phyloP scores from a whole-genome alignment of 2,113 vertebrate genomes.

The Crypturellus undulatus region DNA sequence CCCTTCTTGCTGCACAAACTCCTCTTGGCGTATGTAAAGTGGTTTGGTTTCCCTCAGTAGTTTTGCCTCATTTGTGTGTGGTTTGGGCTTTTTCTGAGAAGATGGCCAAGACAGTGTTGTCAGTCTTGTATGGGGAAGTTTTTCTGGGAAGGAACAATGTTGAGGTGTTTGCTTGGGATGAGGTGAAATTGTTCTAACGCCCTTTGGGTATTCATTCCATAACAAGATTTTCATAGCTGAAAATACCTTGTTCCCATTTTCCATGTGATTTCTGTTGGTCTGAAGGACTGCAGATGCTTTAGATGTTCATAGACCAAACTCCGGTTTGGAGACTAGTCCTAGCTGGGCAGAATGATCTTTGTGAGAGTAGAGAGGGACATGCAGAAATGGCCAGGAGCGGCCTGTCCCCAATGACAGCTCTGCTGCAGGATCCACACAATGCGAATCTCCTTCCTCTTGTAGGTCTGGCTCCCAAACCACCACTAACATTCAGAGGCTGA shows the following conservation, averaged over 20 bases:
- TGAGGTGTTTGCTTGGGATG: not conserved
- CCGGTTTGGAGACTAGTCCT: not conserved
- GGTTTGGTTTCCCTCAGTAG: not conserved
- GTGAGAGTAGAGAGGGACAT: not conserved
- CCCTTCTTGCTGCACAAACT: not conserved
- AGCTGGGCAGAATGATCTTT: not conserved
- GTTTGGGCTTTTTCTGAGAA: not conserved
- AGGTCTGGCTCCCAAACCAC: not conserved
- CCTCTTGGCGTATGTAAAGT: not conserved
- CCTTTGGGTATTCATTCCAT: not conserved
- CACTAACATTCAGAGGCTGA: not conserved
- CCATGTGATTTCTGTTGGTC: not conserved
- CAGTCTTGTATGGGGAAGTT: not conserved
- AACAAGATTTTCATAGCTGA: not conserved
- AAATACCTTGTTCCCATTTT: not conserved
- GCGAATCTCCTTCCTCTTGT: not conserved
- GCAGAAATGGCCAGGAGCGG: rapidly evolving
- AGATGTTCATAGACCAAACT: rapidly evolving
- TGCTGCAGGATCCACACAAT: not conserved
- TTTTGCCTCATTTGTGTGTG: not conserved
- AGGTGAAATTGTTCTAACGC: not conserved
- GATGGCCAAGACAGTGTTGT: not conserved
- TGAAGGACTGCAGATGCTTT: not conserved
- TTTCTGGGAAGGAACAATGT: not conserved
- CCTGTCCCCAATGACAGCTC: rapidly evolving